Conservation (phyloP, 2,113 vertebrate genomes). For the Mustela lutreola region DNA sequence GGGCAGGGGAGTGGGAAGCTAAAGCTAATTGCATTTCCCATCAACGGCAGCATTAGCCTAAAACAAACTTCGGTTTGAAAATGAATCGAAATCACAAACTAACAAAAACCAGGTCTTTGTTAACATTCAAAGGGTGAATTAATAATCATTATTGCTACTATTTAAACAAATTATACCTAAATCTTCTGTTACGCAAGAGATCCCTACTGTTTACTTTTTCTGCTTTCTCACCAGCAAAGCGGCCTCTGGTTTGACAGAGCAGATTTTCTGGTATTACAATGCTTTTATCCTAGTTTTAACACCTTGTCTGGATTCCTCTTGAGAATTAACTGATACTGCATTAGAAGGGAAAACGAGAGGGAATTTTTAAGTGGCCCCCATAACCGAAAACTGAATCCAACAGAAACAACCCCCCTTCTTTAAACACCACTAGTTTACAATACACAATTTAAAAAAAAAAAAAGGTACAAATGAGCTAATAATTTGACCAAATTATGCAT, state of each 20-base stretch:
- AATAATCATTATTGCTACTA: constrained; percentile 83
- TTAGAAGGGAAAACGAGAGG: constrained; percentile 78
- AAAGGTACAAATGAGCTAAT: constrained; percentile 43
- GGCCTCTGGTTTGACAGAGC: constrained; percentile 82
- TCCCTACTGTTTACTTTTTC: constrained; percentile 83
- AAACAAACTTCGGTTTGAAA: constrained; percentile 78
- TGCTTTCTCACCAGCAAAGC: constrained; percentile 79
- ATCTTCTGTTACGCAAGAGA: constrained; percentile 77
- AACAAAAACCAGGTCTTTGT: constrained; percentile 75
- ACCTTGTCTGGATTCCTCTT: constrained; percentile 86
- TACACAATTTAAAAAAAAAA: constrained; percentile 28
- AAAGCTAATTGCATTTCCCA: constrained; percentile 65
- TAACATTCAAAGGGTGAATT: constrained; percentile 80
- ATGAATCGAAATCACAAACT: constrained; percentile 78
- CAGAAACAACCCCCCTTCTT: constrained; percentile 32
- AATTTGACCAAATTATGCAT: constrained; percentile 74
- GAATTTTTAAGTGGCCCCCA: constrained; percentile 78
- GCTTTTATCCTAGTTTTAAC: constrained; percentile 88
- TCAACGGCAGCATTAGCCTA: constrained; percentile 60
- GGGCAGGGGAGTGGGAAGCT: not conserved
- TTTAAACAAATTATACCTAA: constrained; percentile 82
- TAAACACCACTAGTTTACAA: constrained; percentile 43
- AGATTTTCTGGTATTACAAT: constrained; percentile 86
- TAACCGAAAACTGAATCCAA: constrained; percentile 74
- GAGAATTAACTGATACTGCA: constrained; percentile 85